Conservation (phyloP, 2,888 invertebrate species). For the Bruchidius siliquastri region DNA sequence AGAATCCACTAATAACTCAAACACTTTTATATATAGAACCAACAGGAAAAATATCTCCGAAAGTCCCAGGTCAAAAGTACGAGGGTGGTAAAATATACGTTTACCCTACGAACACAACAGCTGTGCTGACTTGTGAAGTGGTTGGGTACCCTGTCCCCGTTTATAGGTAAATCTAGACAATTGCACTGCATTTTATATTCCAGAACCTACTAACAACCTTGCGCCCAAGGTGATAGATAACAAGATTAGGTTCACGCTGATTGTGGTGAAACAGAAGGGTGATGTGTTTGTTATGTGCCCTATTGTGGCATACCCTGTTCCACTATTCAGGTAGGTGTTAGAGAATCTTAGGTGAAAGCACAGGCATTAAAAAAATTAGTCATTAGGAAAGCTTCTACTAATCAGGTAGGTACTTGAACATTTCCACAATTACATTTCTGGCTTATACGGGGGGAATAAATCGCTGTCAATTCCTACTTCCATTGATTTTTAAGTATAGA, state of each 20-base stretch:
- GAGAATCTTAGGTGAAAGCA: slow-evolving; percentile 46
- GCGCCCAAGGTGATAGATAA: slow-evolving; percentile 54
- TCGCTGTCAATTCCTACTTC: too few species aligned
- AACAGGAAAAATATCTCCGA: slow-evolving; percentile 59
- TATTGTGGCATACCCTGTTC: slow-evolving; percentile 46
- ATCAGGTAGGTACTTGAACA: too few species aligned
- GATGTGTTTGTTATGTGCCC: slow-evolving; percentile 51
- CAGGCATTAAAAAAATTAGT: too few species aligned
- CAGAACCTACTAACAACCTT: slow-evolving; percentile 66
- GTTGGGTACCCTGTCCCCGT: slow-evolving; percentile 65
- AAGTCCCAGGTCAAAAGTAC: slow-evolving; percentile 53
- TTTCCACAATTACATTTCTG: too few species aligned
- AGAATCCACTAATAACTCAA: slow-evolving; percentile 60
- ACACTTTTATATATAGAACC: slow-evolving; percentile 50
- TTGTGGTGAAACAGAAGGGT: slow-evolving; percentile 44
- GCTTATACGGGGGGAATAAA: too few species aligned
- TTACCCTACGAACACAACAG: slow-evolving; percentile 50
- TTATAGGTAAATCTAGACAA: slow-evolving; percentile 59
- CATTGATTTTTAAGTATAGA: too few species aligned
- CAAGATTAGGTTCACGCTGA: slow-evolving; percentile 51
- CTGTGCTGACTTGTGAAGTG: slow-evolving; percentile 63
- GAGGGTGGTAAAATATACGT: slow-evolving; percentile 57
- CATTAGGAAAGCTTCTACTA: too few species aligned
- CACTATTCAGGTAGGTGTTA: slow-evolving; percentile 41
- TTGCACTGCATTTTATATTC: slow-evolving; percentile 14